Percentiles rank a stretch among this genome's conserved stretches.
phyloP scores from a whole-genome alignment of 1,140 invertebrate genomes.

The Tetraneura akinire region DNA sequence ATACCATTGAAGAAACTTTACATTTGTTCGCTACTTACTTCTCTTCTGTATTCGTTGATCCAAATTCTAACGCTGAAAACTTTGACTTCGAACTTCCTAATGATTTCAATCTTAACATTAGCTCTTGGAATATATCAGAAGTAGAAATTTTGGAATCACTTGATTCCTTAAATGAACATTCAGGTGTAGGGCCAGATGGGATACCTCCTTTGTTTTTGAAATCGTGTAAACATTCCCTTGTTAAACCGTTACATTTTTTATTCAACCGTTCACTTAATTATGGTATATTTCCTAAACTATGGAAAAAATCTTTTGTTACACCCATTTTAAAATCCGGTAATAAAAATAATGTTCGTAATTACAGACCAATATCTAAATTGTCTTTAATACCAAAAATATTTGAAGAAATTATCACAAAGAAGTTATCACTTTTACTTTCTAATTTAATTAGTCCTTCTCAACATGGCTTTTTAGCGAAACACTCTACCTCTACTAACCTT shows the following conservation, averaged over 20 bases:
- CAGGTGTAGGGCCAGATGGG: too few relatives aligned
- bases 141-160: neutral
- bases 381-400: too few relatives aligned
- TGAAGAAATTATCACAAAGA: neutral
- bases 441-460: neutral
- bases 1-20: too few relatives aligned
- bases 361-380: too few relatives aligned
- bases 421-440: neutral
- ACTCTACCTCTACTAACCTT: slow-evolving; percentile 5
- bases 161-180: too few relatives aligned
- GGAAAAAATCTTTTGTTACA: neutral
- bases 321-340: neutral
- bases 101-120: slow-evolving; percentile 9
- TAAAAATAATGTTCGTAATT: neutral
- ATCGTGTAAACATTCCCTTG: neutral
- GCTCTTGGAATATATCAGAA: neutral
- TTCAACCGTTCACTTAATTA: neutral
- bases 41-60: too few relatives aligned
- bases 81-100: neutral
- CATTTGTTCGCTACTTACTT: too few relatives aligned
- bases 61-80: too few relatives aligned
- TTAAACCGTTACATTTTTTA: neutral
- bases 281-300: neutral
- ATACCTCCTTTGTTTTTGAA: too few relatives aligned
- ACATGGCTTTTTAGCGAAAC: slow-evolving; percentile 10